Conservation (phyloP, 2,797 vertebrate genomes). For the Poecilia picta region DNA sequence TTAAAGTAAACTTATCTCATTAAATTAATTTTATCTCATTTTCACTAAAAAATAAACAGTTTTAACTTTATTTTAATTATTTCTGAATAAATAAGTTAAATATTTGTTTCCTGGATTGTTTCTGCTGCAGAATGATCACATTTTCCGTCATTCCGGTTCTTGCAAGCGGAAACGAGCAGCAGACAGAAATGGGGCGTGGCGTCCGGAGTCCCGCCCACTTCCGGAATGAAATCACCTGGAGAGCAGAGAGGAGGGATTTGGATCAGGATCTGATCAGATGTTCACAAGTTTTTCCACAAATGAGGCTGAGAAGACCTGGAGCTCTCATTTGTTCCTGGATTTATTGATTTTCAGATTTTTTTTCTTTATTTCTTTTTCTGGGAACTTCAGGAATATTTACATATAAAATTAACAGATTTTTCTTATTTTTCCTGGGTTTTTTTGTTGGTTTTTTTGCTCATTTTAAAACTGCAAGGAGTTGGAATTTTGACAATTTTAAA, state of each 20-base stretch:
- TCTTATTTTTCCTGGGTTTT: rapidly evolving
- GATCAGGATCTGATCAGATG: neutral
- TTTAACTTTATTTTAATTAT: neutral
- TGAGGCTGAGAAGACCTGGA: neutral
- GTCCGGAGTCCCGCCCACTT: neutral
- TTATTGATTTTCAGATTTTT: neutral
- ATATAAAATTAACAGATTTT: neutral
- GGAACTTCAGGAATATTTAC: neutral
- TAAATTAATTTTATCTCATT: neutral
- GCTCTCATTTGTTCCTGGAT: neutral
- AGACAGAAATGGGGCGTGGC: conserved; percentile 36
- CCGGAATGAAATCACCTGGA: conserved; percentile 44
- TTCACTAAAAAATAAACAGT: neutral
- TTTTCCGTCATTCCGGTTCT: neutral
- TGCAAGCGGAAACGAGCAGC: conserved; percentile 11
- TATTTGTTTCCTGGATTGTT: neutral
- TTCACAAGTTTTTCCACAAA: neutral
- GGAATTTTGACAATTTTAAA: neutral
- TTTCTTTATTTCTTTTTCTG: neutral
- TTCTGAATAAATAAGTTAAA: neutral
- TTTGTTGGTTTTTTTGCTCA: no score
- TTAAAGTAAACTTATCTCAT: neutral
- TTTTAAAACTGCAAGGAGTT: neutral
- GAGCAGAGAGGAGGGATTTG: neutral
- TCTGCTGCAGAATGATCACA: neutral